Conservation (phyloP, 2,888 invertebrate genomes). For the Eumacrocentrus americanus region DNA sequence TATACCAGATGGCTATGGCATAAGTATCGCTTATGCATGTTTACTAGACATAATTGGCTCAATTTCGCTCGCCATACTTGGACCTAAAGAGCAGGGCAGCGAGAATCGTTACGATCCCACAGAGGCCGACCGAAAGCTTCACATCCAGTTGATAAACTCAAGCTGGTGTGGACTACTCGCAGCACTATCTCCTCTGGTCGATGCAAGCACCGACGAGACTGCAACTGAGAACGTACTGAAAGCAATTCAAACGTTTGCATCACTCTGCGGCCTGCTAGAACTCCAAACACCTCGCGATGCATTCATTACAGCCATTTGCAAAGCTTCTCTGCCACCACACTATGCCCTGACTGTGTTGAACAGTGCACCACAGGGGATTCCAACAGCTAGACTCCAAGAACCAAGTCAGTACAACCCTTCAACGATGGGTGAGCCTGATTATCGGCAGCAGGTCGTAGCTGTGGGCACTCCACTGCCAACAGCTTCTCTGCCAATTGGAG, state of each 20-base stretch:
- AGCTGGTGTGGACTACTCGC: constrained; percentile 95
- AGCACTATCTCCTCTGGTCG: constrained; percentile 88
- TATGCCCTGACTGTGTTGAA: constrained; percentile 90
- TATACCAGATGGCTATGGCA: constrained; percentile 96
- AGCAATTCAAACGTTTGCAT: constrained; percentile 87
- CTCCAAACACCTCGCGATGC: constrained; percentile 86
- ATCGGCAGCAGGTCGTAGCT: constrained; percentile 93
- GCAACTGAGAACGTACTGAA: constrained; percentile 90
- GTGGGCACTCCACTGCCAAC: constrained; percentile 95
- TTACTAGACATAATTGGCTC: constrained; percentile 90
- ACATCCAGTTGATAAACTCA: constrained; percentile 84
- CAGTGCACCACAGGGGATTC: constrained; percentile 66
- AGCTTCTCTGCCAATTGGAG: constrained; percentile 77
- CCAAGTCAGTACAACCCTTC: constrained; percentile 54
- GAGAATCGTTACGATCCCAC: constrained; percentile 60
- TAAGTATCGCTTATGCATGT: constrained; percentile 94
- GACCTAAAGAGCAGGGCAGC: constrained; percentile 59
- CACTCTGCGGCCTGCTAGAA: constrained; percentile 85
- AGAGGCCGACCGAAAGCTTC: constrained; percentile 63
- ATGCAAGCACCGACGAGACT: constrained; percentile 93
- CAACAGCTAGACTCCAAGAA: constrained; percentile 55
- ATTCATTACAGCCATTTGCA: constrained; percentile 92
- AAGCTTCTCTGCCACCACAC: constrained; percentile 94
- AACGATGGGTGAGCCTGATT: constrained; percentile 72
- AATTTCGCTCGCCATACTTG: constrained; percentile 75